These are phyloP conservation scores for Psilopsiagon aymara DNA, from an alignment of 2,113 vertebrate species.

Conservation along the genomic window DNA sequence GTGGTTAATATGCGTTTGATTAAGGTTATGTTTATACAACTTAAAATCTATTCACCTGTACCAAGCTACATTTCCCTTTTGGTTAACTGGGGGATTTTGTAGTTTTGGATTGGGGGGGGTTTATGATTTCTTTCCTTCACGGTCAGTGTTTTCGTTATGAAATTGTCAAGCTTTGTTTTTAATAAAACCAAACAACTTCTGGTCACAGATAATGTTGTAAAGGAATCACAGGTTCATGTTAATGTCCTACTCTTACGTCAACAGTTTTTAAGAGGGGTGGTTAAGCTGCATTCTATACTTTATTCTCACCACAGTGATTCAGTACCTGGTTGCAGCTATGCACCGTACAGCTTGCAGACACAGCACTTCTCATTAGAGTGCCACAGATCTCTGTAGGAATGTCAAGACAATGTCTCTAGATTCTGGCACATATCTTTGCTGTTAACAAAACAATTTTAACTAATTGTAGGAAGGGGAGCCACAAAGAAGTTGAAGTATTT, in stretches of 20 bases:
- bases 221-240: not conserved
- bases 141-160: not conserved
- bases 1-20: not conserved
- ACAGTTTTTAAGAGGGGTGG: not conserved
- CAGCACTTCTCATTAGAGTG: not conserved
- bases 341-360: not conserved
- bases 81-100: not conserved
- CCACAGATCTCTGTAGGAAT: not conserved
- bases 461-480: accelerated
- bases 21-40: not conserved
- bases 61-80: not conserved
- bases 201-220: not conserved
- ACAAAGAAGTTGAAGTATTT: not conserved
- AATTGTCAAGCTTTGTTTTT: not conserved
- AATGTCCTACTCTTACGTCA: not conserved
- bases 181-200: not conserved
- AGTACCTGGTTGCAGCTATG: not conserved
- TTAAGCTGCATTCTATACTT: not conserved
- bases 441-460: not conserved
- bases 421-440: not conserved
- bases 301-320: not conserved
- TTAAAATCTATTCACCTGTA: not conserved
- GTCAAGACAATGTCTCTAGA: not conserved
- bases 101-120: not conserved
- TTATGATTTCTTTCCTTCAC: not conserved